A percentile compares a stretch with the other conserved stretches of the same genome.
These are phyloP conservation scores for Gavia stellata DNA, from an alignment of 2,113 vertebrate species.

Conservation along the genomic window DNA sequence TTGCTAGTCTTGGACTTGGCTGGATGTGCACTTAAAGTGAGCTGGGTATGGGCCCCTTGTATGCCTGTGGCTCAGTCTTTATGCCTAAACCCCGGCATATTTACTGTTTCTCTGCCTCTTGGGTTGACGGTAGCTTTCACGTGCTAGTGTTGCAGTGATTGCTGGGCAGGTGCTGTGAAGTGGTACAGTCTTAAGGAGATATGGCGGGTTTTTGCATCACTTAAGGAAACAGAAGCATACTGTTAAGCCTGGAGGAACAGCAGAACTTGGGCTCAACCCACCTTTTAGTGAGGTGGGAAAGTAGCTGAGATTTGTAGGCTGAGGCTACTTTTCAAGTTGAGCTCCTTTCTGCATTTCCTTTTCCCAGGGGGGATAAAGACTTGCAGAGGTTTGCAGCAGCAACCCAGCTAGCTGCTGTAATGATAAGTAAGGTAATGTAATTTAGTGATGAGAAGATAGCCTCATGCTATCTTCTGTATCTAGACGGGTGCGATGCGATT, in stretches of 20 bases:
- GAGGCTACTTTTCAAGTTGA: neutral
- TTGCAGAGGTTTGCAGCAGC: neutral
- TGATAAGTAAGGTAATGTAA: neutral
- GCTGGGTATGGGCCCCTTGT: neutral
- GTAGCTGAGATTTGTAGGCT: neutral
- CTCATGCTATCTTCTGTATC: neutral
- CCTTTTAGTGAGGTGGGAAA: neutral
- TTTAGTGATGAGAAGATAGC: neutral
- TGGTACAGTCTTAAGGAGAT: neutral
- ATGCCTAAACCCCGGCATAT: accelerated
- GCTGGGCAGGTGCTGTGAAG: neutral
- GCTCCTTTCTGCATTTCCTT: neutral
- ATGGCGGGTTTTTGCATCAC: neutral
- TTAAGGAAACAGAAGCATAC: neutral
- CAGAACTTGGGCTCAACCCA: neutral
- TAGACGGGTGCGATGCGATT: neutral
- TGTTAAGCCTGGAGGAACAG: neutral
- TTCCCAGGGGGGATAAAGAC: neutral
- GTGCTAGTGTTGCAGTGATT: neutral
- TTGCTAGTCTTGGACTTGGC: neutral
- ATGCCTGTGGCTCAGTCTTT: neutral
- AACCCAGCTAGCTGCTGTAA: neutral
- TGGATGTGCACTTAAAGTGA: neutral
- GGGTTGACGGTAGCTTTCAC: neutral
- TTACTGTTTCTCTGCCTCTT: neutral